Conservation (phyloP, 2,797 vertebrate genomes). For the Acanthurus leucopareius region DNA sequence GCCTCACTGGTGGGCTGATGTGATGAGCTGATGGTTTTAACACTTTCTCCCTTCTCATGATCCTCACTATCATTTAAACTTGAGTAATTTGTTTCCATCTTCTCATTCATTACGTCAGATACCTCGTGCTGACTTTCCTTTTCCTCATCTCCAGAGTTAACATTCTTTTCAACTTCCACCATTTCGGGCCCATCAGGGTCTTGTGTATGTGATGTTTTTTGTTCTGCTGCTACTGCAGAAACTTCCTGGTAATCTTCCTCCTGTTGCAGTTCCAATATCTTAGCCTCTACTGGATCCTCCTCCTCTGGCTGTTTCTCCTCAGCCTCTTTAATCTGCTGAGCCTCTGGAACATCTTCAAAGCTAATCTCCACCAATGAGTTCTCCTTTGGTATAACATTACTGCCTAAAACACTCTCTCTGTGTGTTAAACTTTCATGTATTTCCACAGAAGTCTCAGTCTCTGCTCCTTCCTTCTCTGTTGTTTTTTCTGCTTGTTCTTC, state of each 20-base stretch:
- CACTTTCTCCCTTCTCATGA: constrained; percentile 40
- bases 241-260: constrained; percentile 36
- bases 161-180: constrained; percentile 34
- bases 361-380: constrained; percentile 68
- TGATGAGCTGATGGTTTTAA: constrained; percentile 44
- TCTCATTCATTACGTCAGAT: constrained; percentile 31
- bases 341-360: constrained; percentile 72
- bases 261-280: constrained; percentile 36
- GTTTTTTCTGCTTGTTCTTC: constrained; percentile 48
- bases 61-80: constrained; percentile 49
- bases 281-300: constrained; percentile 32
- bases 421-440: constrained; percentile 41
- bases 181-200: constrained; percentile 28
- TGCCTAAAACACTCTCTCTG: constrained; percentile 38
- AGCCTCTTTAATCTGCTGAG: constrained; percentile 43
- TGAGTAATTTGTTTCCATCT: constrained; percentile 35
- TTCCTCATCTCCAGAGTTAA: constrained; percentile 34
- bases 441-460: constrained; percentile 40
- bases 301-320: constrained; percentile 45
- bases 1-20: constrained; percentile 42
- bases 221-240: constrained; percentile 14
- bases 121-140: constrained; percentile 33
- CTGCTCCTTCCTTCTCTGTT: constrained; percentile 37
- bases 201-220: constrained; percentile 29
- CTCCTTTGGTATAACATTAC: constrained; percentile 47